Evolutionary conservation across 1,140 invertebrate species (phyloP).

Genomic region (Drosophila micromelanica): DNA sequence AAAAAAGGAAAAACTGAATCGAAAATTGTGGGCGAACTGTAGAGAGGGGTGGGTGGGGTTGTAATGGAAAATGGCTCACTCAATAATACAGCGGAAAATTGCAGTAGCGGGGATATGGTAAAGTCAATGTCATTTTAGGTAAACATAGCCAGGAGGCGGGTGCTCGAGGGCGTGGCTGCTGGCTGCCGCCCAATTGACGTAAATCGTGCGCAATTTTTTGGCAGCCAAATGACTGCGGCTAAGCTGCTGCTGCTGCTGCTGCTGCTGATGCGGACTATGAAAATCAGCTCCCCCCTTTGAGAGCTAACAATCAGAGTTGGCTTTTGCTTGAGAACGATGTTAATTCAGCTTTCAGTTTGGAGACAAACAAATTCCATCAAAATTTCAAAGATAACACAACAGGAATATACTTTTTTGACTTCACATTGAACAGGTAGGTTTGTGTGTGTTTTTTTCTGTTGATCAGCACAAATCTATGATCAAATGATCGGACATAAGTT

Average conservation of each 20-base stretch:
- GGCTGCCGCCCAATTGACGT: conserved; percentile 74
- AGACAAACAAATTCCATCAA: conserved; percentile 15
- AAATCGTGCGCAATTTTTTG: conserved; percentile 77
- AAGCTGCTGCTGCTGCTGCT: conserved; percentile 24
- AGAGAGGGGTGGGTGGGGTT: conserved; percentile 9
- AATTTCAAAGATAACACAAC: conserved; percentile 20
- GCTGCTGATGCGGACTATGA: conserved; percentile 45
- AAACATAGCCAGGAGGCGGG: conserved; percentile 47
- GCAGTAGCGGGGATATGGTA: conserved; percentile 35
- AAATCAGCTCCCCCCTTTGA: not conserved
- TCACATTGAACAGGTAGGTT: not conserved
- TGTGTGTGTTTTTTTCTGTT: not conserved
- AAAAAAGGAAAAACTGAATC: conserved; percentile 23
- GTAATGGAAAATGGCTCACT: conserved; percentile 56
- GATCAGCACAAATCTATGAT: not conserved
- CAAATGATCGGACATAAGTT: not conserved
- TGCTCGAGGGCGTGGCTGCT: conserved; percentile 26
- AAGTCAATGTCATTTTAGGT: conserved; percentile 68
- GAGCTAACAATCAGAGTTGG: conserved; percentile 1
- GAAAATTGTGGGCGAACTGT: conserved; percentile 12
- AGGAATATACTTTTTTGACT: not conserved
- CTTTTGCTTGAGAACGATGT: not conserved
- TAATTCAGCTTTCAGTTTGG: not conserved
- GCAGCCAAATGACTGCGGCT: conserved; percentile 72
- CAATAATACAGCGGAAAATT: conserved; percentile 73